These are phyloP conservation scores for Sapajus apella DNA, from an alignment of 2,113 vertebrate genomes.

Conservation along the genomic window DNA sequence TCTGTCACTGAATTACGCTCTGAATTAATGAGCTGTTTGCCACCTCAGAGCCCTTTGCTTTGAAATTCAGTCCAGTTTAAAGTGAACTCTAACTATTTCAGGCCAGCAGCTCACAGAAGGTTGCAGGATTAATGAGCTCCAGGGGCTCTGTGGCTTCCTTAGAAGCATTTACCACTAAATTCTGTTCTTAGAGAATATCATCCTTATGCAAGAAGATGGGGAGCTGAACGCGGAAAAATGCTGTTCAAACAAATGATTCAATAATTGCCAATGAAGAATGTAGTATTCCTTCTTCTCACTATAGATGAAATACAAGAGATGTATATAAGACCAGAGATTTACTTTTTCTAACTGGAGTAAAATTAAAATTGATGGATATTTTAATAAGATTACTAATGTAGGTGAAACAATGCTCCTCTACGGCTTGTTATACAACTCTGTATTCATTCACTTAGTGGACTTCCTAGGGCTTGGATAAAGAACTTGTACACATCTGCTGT, in stretches of 20 bases:
- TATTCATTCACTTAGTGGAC: conserved; percentile 33
- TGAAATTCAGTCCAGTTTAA: conserved; percentile 82
- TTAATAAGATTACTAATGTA: conserved; percentile 45
- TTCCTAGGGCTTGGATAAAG: neutral
- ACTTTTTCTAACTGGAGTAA: neutral
- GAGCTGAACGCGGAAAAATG: conserved; percentile 5
- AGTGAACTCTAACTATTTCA: conserved; percentile 81
- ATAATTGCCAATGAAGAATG: neutral
- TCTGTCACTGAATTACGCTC: conserved; percentile 77
- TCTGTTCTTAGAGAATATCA: conserved; percentile 40
- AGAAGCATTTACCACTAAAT: conserved; percentile 78
- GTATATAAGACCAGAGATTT: neutral
- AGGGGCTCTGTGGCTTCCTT: conserved; percentile 59
- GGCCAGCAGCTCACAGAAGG: conserved; percentile 82
- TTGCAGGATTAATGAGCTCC: conserved; percentile 84
- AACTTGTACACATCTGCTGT: neutral
- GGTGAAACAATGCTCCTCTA: conserved; percentile 34
- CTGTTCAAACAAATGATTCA: conserved; percentile 58
- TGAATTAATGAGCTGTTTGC: conserved; percentile 86
- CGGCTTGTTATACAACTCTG: neutral
- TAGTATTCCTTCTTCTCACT: conserved; percentile 32
- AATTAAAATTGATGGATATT: conserved; percentile 57
- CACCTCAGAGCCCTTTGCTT: conserved; percentile 83
- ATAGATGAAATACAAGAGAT: neutral
- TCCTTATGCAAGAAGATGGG: conserved; percentile 40